phyloP scores from a whole-genome alignment of 64 coral and sea anemone genomes.

The Pocillopora damicornis region DNA sequence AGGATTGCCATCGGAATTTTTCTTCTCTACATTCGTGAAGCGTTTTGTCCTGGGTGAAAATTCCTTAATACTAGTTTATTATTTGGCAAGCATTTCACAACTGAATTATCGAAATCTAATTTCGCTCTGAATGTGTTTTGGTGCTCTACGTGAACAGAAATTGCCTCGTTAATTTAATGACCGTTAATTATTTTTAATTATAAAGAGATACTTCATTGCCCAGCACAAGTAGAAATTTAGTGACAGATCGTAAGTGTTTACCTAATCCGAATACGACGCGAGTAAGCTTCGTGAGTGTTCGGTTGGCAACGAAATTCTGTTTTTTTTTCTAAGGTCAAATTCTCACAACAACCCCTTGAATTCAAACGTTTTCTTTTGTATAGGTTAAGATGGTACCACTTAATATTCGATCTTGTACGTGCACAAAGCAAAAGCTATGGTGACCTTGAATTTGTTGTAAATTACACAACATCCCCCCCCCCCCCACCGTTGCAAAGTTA shows the following conservation, averaged over 20 bases:
- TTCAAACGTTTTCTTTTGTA: background rate
- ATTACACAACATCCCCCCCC: background rate
- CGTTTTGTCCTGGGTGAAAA: too few relatives aligned
- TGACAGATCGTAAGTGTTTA: too few relatives aligned
- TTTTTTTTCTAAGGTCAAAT: background rate
- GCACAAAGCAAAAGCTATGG: background rate
- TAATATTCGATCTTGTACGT: background rate
- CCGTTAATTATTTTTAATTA: background rate
- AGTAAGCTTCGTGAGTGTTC: background rate
- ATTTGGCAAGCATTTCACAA: background rate
- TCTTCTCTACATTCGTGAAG: too few relatives aligned
- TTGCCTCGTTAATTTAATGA: background rate
- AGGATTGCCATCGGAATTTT: background rate
- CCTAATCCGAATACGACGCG: too few relatives aligned
- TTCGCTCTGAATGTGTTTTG: background rate
- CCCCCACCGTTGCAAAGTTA: background rate
- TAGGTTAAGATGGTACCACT: background rate
- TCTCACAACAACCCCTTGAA: background rate
- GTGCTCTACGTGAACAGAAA: background rate
- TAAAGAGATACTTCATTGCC: background rate
- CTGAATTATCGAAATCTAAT: background rate
- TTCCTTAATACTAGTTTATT: too few relatives aligned
- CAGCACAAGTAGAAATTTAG: background rate
- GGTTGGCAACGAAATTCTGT: background rate
- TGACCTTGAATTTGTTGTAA: background rate